Evolutionary conservation across 30 jellyfish, hydroid and myxozoan species (phyloP).

Genomic region (Chrysaora quinquecirrha): DNA sequence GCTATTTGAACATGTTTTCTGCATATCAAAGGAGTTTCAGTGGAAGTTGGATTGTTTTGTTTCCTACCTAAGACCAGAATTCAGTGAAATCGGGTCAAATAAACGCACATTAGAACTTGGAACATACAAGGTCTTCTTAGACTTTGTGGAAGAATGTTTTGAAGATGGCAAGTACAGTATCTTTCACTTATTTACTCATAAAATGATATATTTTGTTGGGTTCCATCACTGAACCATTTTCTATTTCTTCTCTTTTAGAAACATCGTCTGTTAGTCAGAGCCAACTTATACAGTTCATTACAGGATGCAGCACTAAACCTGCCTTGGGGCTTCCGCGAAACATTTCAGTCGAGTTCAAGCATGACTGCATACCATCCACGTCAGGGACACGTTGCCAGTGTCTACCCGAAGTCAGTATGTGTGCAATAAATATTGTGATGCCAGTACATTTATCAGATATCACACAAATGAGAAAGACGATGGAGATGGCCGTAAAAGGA

Average conservation of each 20-base stretch:
- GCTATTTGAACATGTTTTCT: not conserved
- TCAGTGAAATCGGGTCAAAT: not conserved
- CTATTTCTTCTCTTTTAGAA: not conserved
- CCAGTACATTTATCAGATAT: not conserved
- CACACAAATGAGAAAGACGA: not conserved
- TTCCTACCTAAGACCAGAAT: not conserved
- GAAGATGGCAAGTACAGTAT: not conserved
- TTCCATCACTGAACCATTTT: not conserved
- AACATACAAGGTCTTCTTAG: not conserved
- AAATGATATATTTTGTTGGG: not conserved
- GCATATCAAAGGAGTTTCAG: not conserved
- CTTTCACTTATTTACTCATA: not conserved
- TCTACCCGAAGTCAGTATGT: slow-evolving; percentile 5
- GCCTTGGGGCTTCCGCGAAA: not conserved
- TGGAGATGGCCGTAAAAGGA: not conserved
- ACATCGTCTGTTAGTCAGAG: not conserved
- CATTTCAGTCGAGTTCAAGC: slow-evolving; percentile 3
- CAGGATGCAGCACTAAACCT: slow-evolving; percentile 7
- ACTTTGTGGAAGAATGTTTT: not conserved
- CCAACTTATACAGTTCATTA: not conserved
- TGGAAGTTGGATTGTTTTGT: not conserved
- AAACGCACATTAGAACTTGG: not conserved
- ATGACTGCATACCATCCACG: not conserved
- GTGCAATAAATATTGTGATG: slow-evolving; percentile 1
- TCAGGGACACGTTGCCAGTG: slow-evolving; percentile 4